Conservation (phyloP, 2,113 vertebrate species). For the Vanacampus margaritifer region DNA sequence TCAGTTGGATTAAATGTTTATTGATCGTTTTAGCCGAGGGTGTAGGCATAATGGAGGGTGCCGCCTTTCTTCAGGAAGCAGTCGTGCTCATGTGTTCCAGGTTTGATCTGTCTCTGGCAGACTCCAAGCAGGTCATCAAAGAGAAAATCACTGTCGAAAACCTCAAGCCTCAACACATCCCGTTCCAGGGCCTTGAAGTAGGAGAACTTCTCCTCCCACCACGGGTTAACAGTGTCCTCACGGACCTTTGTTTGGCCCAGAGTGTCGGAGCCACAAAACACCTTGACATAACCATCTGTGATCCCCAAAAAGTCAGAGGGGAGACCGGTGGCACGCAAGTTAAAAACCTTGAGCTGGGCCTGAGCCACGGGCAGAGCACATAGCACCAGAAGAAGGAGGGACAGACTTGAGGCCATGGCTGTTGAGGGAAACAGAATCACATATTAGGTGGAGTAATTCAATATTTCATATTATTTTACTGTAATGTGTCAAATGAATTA, state of each 20-base stretch:
- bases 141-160: slow-evolving; percentile 5
- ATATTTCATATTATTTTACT: background rate
- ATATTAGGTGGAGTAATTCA: background rate
- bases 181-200: slow-evolving; percentile 14
- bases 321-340: slow-evolving; percentile 28
- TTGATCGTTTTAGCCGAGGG: background rate
- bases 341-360: slow-evolving; percentile 28
- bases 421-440: background rate
- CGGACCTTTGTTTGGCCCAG: slow-evolving; percentile 28
- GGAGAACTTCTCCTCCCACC: slow-evolving; percentile 46
- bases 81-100: slow-evolving; percentile 21
- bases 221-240: slow-evolving; percentile 21
- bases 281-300: slow-evolving; percentile 41
- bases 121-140: slow-evolving; percentile 33
- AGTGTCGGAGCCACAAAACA: slow-evolving; percentile 9
- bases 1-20: background rate
- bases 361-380: background rate
- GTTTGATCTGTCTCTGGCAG: slow-evolving; percentile 25
- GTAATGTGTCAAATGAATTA: background rate
- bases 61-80: slow-evolving; percentile 39
- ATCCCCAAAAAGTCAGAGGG: slow-evolving; percentile 13
- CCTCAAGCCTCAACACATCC: slow-evolving; percentile 30
- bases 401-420: slow-evolving; percentile 24
- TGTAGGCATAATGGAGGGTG: slow-evolving; percentile 42
- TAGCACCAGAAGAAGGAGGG: slow-evolving; percentile 21